These are phyloP conservation scores for Sesamia inferens DNA, from an alignment of 2,888 invertebrate genomes.

Conservation along the genomic window DNA sequence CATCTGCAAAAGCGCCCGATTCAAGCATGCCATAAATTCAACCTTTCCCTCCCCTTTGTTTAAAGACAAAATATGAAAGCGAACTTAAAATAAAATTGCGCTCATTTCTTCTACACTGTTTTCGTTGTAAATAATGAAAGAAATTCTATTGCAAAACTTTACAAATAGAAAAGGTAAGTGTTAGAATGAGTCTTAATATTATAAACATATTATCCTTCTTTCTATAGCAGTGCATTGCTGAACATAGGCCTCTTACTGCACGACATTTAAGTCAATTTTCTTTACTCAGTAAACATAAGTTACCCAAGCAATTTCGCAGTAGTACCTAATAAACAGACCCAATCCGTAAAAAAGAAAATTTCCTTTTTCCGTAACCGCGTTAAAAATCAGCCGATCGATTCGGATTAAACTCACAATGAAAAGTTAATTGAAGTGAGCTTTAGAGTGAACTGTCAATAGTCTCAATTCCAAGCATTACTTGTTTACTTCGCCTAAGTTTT, in stretches of 20 bases:
- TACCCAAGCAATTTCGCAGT: not conserved
- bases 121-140: constrained; percentile 43
- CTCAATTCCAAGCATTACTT: too few relatives aligned
- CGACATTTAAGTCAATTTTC: too few relatives aligned
- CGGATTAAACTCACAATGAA: too few relatives aligned
- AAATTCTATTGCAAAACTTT: constrained; percentile 8
- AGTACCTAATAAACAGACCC: not conserved
- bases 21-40: constrained; percentile 54
- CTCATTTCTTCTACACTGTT: constrained; percentile 53
- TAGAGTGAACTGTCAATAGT: too few relatives aligned
- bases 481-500: too few relatives aligned
- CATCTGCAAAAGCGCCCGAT: constrained; percentile 57
- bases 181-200: not conserved
- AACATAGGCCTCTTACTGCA: too few relatives aligned
- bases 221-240: too few relatives aligned
- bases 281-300: not conserved
- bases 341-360: too few relatives aligned
- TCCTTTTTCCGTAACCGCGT: too few relatives aligned
- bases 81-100: constrained; percentile 57
- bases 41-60: constrained; percentile 57
- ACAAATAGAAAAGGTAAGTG: not conserved
- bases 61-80: constrained; percentile 57
- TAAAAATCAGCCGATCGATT: too few relatives aligned
- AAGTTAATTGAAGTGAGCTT: too few relatives aligned
- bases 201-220: too few relatives aligned